Evolutionary conservation across 2,888 invertebrate species (phyloP).

Genomic region (Strigamia crassipes): DNA sequence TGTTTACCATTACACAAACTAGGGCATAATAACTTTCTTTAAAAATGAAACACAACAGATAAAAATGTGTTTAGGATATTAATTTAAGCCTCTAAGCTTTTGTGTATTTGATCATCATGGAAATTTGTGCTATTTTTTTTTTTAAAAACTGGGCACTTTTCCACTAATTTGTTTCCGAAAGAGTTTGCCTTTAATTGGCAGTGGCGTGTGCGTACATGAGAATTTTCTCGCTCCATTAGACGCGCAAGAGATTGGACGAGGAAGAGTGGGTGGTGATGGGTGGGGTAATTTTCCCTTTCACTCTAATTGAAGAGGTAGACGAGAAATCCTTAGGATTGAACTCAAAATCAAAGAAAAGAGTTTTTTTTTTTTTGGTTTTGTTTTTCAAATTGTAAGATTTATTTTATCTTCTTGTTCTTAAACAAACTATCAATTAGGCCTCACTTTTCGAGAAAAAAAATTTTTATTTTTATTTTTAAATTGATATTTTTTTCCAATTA

Average conservation of each 20-base stretch:
- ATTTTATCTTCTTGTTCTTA: background rate
- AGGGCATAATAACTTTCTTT: background rate
- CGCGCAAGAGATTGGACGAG: background rate
- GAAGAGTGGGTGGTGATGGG: background rate
- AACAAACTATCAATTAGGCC: background rate
- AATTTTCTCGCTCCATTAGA: background rate
- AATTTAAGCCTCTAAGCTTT: background rate
- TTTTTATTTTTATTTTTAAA: too few relatives aligned
- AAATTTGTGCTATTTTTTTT: background rate
- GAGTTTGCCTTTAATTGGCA: slow-evolving; percentile 38
- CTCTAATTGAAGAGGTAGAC: background rate
- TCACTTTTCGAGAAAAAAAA: background rate
- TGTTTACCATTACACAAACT: background rate
- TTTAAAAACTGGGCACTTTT: background rate
- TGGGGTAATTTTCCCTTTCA: background rate
- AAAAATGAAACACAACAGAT: background rate
- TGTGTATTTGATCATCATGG: background rate
- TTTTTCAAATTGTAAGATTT: too few relatives aligned
- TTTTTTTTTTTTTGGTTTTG: too few relatives aligned
- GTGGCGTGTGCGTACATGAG: background rate
- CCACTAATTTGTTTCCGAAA: slow-evolving; percentile 27
- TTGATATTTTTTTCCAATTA: too few relatives aligned
- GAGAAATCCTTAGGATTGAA: background rate
- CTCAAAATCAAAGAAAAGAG: background rate
- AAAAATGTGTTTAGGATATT: background rate